Evolutionary conservation across 2,888 invertebrate genomes (phyloP), one percentile per base, ranked within the genome.

Genomic region (Brachypalpus laphriformis): DNA sequence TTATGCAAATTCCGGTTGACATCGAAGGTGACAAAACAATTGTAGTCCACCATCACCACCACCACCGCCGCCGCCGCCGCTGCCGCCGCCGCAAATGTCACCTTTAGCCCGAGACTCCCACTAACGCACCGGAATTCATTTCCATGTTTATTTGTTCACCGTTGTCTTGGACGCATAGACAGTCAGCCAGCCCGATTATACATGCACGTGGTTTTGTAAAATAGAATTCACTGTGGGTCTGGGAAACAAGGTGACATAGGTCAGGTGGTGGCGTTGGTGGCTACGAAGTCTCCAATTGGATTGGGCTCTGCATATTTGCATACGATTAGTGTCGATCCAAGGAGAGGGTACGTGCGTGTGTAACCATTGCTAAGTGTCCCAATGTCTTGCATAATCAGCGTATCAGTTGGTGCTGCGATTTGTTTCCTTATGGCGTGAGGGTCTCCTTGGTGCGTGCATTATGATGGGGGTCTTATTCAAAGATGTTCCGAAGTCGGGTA

Each of bases 1-100:
- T 85, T 85, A 85, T 85, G 85, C 85, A 85, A 85, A 85, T 85
- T 49, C 14, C 71, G 14, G 28, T 66, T 85, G 85, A 85, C 85
- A 85, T 85, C 85, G 81, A 81, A 85, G 85, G 85, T 85, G 85
- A 85, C 85, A 85, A 85, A 85, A 81, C 85, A 85, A 85, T 85
- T 85, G 74, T 65, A 75, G 45, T 71, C 65, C 37, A 85, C 42
- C 70, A 68, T 74, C 42, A 25, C 61, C 56, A 76, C 47, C 40
- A 16, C 31, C 42, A 28, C 18, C 37, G 18, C 18, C 66, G 22
- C 14, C 63, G 18, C 34, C 45, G 42, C 20, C 54, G 54, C 9
- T 14, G 31, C 9, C 28, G 49, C 22, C 22, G 34, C 42, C 51
- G 18, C 51, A 34, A 34, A 56, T 18, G 22, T 56, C 82, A 72